Conservation (phyloP, 1,140 invertebrate species). For the Caerostris darwini region DNA sequence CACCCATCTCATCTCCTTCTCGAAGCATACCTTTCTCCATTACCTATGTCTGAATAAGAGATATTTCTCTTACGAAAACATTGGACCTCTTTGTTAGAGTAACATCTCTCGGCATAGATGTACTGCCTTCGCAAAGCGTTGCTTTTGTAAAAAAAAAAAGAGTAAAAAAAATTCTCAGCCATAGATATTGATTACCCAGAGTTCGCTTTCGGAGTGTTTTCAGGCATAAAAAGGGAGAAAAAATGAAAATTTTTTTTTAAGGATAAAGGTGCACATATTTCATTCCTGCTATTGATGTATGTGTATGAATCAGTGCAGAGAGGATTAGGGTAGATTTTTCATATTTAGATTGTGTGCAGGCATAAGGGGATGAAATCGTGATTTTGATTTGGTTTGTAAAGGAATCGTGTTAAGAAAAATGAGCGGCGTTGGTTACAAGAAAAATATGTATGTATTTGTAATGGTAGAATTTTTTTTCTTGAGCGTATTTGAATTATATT, state of each 20-base stretch:
- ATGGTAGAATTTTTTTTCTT: too few relatives aligned
- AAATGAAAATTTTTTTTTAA: not conserved
- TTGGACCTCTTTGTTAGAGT: not conserved
- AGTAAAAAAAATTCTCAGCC: not conserved
- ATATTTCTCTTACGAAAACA: conserved; percentile 7
- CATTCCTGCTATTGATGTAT: not conserved
- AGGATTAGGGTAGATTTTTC: conserved; percentile 7
- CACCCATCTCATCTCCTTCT: not conserved
- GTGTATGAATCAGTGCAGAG: not conserved
- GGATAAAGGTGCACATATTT: not conserved
- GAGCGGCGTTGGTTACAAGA: not conserved
- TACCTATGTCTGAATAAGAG: not conserved
- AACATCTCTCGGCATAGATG: conserved; percentile 2
- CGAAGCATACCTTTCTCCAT: not conserved
- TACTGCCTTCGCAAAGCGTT: not conserved
- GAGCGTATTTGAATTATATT: too few relatives aligned
- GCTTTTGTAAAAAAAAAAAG: conserved; percentile 12
- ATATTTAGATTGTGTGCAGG: not conserved
- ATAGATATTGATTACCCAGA: conserved; percentile 42
- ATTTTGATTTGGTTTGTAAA: not conserved
- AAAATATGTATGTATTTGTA: too few relatives aligned
- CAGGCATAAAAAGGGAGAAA: not conserved
- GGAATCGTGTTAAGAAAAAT: not conserved
- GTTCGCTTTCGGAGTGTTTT: conserved; percentile 20
- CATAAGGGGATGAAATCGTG: not conserved